These are phyloP conservation scores for Varanus salvator DNA, from an alignment of 2,113 vertebrate species.

Conservation along the genomic window DNA sequence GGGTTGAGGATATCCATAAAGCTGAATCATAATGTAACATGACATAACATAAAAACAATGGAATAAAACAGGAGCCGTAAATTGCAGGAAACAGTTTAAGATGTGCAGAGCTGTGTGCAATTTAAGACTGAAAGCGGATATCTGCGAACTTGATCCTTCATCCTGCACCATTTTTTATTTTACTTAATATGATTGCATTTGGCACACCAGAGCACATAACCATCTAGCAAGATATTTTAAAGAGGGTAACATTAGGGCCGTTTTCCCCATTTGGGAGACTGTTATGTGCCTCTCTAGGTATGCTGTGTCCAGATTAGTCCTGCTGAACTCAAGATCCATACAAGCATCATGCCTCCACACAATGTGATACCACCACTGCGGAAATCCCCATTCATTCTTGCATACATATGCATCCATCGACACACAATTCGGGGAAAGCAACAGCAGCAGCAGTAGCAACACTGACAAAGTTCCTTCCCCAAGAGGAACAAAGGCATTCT, in stretches of 20 bases:
- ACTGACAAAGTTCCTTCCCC: background rate
- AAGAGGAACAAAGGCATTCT: background rate
- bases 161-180: background rate
- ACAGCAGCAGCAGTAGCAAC: background rate
- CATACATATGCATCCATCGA: background rate
- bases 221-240: background rate
- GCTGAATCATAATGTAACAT: background rate
- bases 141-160: background rate
- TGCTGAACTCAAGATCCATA: background rate
- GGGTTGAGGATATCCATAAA: background rate
- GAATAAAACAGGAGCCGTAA: background rate
- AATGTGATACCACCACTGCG: background rate
- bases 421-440: background rate
- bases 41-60: slow-evolving; percentile 2
- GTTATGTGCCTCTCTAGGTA: background rate
- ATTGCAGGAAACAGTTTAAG: background rate
- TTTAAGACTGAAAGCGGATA: background rate
- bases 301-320: background rate
- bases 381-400: background rate
- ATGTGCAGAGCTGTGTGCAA: background rate
- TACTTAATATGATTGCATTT: background rate
- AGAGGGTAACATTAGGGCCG: background rate
- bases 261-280: background rate
- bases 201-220: background rate
- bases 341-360: background rate